Conservation (phyloP, 2,113 vertebrate species). For the Pseudolaguvia tuberculata region DNA sequence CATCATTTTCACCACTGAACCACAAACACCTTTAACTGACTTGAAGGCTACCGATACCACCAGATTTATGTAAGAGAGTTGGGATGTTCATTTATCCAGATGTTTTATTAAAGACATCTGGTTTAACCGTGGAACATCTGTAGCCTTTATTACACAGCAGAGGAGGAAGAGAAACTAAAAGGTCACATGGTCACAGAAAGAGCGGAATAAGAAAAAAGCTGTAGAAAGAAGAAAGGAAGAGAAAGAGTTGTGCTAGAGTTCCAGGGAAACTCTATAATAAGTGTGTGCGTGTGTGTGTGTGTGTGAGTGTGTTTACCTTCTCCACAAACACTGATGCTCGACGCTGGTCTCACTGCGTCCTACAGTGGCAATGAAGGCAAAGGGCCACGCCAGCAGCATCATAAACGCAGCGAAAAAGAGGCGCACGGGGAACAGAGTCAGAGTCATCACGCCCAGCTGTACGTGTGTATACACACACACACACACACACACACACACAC, state of each 20-base stretch:
- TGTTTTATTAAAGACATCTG: no score
- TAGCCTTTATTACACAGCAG: no score
- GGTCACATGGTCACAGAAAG: background rate
- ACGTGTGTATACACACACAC: constrained; percentile 46
- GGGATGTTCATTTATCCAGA: background rate
- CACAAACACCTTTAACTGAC: background rate
- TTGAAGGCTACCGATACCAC: background rate
- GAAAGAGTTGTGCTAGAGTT: background rate
- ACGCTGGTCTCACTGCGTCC: constrained; percentile 76
- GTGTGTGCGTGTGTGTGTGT: background rate
- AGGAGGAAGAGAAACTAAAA: background rate
- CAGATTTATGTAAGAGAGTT: background rate
- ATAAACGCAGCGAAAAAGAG: constrained; percentile 88
- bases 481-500: constrained; percentile 14
- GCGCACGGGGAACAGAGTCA: constrained; percentile 92
- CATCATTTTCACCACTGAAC: background rate
- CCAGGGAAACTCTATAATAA: background rate
- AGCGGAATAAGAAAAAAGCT: background rate
- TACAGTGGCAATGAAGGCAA: constrained; percentile 84
- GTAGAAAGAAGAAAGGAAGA: background rate
- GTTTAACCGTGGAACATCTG: no score
- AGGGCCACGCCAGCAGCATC: constrained; percentile 98
- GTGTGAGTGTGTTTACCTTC: constrained; percentile 58
- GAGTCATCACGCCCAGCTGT: constrained; percentile 88
- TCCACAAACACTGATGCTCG: constrained; percentile 84